Base-by-base conservation (phyloP, 2,888 invertebrate species). In the Deilephila elpenor region DNA sequence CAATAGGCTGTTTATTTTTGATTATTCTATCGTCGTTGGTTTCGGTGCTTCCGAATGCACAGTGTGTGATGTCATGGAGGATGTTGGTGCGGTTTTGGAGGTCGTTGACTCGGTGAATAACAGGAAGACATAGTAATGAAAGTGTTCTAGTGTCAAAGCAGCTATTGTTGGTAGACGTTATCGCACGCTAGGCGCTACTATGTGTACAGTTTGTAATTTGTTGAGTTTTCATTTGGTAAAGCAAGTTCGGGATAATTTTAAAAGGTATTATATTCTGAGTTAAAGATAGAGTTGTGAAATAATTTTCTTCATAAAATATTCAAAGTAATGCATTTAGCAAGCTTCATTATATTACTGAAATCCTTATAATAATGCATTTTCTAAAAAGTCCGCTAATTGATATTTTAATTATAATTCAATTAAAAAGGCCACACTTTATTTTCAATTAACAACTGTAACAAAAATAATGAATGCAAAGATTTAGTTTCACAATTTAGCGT, bases 11-110 rank as follows among this genome's bases (percentile, higher is more conserved):
- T 67, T 51, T 14, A 64, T 20, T 17, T 44, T 44, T 51, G 25
- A 56, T 56, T 60, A 60, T 60, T 60, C 60, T 60, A 5, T 17
- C 29, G 44, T 25, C 67, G 67, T 67, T 67, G 44, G 44, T 51
- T 67, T 67, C 67, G 44, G 51, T 67, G 67, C 67, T 67, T 67
- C 67, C 67, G 67, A 67, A 67, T 67, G 67, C 51, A 67, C 67
- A 51, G 25, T 67, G 14, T 67, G 44, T 67, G 67, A 67, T 67
- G 67, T 67, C 67, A 67, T 25, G 67, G 20, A 67, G 67, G 67
- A 51, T 67, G 51, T 25, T 51, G 67, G 44, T 67, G 67, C 51
- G 67, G 67, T 67, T 67, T 67, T 51, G 67, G 51, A 67, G 67
- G 67, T 67, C 67, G 51, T 51, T 51, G 67, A 67, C 67, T 29